phyloP scores from a whole-genome alignment of 2,797 vertebrate genomes.

The Moxostoma hubbsi region DNA sequence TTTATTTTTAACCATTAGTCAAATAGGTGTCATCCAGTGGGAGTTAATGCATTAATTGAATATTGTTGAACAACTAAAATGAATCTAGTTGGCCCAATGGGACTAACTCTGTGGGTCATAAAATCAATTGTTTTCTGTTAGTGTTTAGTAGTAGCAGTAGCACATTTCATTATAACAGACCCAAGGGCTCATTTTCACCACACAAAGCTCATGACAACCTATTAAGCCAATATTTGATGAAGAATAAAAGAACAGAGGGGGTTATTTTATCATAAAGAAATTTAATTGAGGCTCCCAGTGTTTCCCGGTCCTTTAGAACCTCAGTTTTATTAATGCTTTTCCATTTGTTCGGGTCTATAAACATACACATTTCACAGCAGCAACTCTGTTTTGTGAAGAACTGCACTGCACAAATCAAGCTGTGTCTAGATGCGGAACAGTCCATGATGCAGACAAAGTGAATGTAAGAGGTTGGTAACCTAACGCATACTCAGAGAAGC shows the following conservation, averaged over 20 bases:
- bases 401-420: background rate
- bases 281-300: background rate
- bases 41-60: background rate
- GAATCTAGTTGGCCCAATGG: slow-evolving; percentile 24
- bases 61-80: slow-evolving; percentile 18
- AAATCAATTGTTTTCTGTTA: slow-evolving; percentile 35
- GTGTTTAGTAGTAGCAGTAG: slow-evolving; percentile 22
- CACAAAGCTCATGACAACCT: slow-evolving; percentile 36
- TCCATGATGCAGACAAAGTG: background rate
- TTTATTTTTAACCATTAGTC: background rate
- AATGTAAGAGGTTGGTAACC: slow-evolving; percentile 12
- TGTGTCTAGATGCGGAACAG: background rate
- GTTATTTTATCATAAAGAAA: background rate
- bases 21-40: slow-evolving; percentile 5
- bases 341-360: background rate
- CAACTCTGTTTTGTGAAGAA: slow-evolving; percentile 1
- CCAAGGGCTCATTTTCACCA: slow-evolving; percentile 35
- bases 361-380: background rate
- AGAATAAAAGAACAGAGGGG: slow-evolving; percentile 27
- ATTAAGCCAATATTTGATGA: slow-evolving; percentile 27
- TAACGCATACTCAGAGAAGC: background rate
- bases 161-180: slow-evolving; percentile 33
- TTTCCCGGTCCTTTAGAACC: background rate
- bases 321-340: background rate
- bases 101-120: slow-evolving; percentile 28